Conservation (phyloP, 2,113 vertebrate genomes). For the Pygoscelis antarcticus region DNA sequence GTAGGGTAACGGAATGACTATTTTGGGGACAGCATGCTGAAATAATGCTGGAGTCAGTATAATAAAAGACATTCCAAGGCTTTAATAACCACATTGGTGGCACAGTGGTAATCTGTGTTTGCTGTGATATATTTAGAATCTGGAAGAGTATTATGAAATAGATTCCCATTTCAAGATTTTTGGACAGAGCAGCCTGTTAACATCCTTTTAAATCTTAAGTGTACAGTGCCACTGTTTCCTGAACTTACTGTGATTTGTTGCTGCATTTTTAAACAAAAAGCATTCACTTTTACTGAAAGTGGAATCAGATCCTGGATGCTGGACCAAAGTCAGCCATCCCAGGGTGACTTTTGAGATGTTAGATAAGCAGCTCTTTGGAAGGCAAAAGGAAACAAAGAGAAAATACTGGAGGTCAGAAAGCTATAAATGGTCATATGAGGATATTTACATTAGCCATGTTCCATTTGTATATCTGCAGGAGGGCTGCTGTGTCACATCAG, state of each 20-base stretch:
- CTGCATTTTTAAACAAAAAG: slow-evolving; percentile 1
- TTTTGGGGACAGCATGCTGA: background rate
- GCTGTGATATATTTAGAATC: slow-evolving; percentile 44
- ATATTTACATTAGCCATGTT: slow-evolving; percentile 18
- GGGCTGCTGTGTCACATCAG: background rate
- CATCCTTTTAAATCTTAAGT: slow-evolving; percentile 35
- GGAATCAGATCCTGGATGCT: background rate
- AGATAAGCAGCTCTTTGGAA: slow-evolving; percentile 37
- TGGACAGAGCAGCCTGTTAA: slow-evolving; percentile 27
- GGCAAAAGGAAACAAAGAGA: slow-evolving; percentile 28
- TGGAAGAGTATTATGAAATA: background rate
- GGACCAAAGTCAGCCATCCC: background rate
- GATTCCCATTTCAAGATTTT: slow-evolving; percentile 28
- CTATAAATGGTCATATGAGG: background rate
- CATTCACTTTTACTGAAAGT: slow-evolving; percentile 14
- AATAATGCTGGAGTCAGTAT: slow-evolving; percentile 18
- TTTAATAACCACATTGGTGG: slow-evolving; percentile 14
- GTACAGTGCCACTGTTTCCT: slow-evolving; percentile 26
- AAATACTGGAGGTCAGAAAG: slow-evolving; percentile 40
- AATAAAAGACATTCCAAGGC: slow-evolving; percentile 7
- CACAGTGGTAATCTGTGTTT: slow-evolving; percentile 16
- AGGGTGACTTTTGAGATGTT: slow-evolving; percentile 40
- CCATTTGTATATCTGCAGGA: slow-evolving; percentile 23
- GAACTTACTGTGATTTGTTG: slow-evolving; percentile 14
- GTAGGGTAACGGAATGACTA: background rate